Evolutionary conservation across 2,797 vertebrate species (phyloP).

Genomic region (Chelon labrosus): DNA sequence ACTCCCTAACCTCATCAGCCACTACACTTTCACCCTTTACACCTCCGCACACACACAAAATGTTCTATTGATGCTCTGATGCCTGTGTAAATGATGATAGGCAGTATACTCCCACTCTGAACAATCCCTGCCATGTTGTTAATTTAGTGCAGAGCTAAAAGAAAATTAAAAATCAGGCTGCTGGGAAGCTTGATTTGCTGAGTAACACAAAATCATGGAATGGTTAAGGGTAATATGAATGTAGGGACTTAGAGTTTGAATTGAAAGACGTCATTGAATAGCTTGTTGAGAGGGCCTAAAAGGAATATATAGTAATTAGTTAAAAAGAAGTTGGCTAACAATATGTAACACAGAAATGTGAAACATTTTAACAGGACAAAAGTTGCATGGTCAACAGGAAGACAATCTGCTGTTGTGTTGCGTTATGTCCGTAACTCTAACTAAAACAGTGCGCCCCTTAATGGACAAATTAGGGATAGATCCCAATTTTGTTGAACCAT

Average conservation of each 20-base stretch:
- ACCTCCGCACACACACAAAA: conserved; percentile 20
- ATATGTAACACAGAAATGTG: no score
- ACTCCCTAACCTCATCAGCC: conserved; percentile 65
- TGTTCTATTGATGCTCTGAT: conserved; percentile 59
- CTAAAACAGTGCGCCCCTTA: no score
- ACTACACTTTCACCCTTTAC: conserved; percentile 31
- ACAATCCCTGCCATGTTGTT: conserved; percentile 58
- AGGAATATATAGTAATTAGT: background rate
- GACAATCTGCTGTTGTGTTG: no score
- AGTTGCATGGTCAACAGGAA: no score
- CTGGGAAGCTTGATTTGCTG: conserved; percentile 51
- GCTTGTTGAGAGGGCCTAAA: background rate
- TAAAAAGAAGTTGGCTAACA: no score
- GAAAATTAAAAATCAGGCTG: conserved; percentile 55
- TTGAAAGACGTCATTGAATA: conserved; percentile 36
- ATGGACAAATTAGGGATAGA: no score
- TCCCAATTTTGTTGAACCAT: no score
- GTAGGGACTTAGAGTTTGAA: conserved; percentile 37
- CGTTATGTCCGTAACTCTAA: no score
- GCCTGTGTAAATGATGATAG: conserved; percentile 68
- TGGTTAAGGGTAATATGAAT: conserved; percentile 32
- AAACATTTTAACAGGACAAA: no score
- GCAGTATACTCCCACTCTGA: conserved; percentile 53
- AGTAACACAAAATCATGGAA: conserved; percentile 57
- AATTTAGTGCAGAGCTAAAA: conserved; percentile 61